Evolutionary conservation across 2,797 vertebrate species (phyloP), one percentile per base, ranked within the genome.

Genomic region (Melanotaenia boesemani): DNA sequence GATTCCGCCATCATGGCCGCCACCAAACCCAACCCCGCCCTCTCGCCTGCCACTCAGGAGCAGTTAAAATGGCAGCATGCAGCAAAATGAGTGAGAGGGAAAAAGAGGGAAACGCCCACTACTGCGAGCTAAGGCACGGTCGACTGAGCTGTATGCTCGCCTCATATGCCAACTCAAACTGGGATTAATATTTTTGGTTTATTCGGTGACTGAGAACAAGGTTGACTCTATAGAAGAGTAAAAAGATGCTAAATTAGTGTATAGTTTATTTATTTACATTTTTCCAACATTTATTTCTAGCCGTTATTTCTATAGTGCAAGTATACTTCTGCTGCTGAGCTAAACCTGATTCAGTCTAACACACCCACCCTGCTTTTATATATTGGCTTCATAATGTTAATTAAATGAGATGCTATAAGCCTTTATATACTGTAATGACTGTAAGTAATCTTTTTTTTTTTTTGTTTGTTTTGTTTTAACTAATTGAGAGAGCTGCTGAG

Each of bases 11-110:
- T 91, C 63, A 59, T 64, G 86, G 91, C 90, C 79, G 89, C 87
- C 82, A 24, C 81, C 64, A 44, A 26, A 52, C 64, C 76, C 87
- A 78, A 79, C 90, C 88, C 87, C 86, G 82, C 93, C 92, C 84
- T 90, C 86, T 85, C 54, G 83, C 84, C 88, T 88, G 88, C 90
- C 90, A 91, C 83, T 85, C 77, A 84, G 84, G 80, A 91, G 74
- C 84, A 86, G 88, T 87, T 88, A 91, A 92, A 93, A 89, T 91
- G 87, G 86, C 32, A 92, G 90, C 62, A 85, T 59, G 90, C 85
- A 88, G 83, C 80, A 70, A 63, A 86, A 85, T 90, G 91, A 91
- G 84, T 88, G 89, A 92, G 87, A 82, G 82, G 79, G 84, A 77
- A 74, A 86, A 76, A 67, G 71, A 71, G 82, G 77, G 90, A 76